Evolutionary conservation across 1,140 invertebrate species (phyloP).

Genomic region (Liolophura sinensis): DNA sequence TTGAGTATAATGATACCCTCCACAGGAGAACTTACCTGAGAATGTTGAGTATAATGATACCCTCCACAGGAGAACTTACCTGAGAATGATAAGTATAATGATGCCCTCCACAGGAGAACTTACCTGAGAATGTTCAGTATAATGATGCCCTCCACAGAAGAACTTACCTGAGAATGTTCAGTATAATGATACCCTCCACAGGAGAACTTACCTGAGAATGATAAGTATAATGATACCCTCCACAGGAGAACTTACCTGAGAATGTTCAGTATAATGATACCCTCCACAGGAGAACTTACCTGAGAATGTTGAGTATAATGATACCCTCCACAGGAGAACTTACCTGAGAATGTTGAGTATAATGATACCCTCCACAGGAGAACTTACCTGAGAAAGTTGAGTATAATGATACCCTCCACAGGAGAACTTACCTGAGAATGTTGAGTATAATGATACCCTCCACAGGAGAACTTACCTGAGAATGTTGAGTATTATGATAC

Average conservation of each 20-base stretch:
- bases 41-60: slow-evolving; percentile 99
- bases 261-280: slow-evolving; percentile 99
- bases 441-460: slow-evolving; percentile 99
- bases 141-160: slow-evolving; percentile 97
- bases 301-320: slow-evolving; percentile 98
- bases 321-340: slow-evolving; percentile 97
- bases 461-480: slow-evolving; percentile 93
- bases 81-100: slow-evolving; percentile 98
- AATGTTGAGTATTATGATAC: slow-evolving; percentile 99
- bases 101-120: slow-evolving; percentile 97
- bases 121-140: slow-evolving; percentile 99
- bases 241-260: slow-evolving; percentile 93
- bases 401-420: slow-evolving; percentile 98
- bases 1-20: slow-evolving; percentile 99
- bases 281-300: slow-evolving; percentile 95
- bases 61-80: slow-evolving; percentile 95
- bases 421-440: slow-evolving; percentile 96
- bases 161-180: slow-evolving; percentile 98
- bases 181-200: slow-evolving; percentile 98
- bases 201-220: slow-evolving; percentile 96
- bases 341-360: slow-evolving; percentile 99
- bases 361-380: slow-evolving; percentile 97
- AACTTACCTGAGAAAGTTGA: slow-evolving; percentile 98
- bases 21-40: slow-evolving; percentile 93
- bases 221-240: slow-evolving; percentile 99